Conservation (phyloP, 2,888 invertebrate species). For the Oeneis ivallda region DNA sequence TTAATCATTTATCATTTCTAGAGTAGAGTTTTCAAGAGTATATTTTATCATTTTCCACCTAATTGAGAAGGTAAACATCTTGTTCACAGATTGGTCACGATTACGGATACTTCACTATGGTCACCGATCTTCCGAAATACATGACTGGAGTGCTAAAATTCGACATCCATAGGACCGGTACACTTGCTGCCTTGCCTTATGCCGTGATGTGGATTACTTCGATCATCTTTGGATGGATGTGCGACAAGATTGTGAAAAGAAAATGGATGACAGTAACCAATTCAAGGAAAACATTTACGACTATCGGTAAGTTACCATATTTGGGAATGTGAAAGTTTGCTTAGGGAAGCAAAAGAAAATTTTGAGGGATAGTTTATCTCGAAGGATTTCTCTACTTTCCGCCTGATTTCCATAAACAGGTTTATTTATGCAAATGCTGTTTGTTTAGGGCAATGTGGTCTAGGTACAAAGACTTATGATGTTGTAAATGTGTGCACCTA, state of each 20-base stretch:
- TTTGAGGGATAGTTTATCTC: neutral
- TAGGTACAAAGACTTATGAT: too few relatives aligned
- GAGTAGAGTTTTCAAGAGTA: too few relatives aligned
- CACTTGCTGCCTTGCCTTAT: constrained; percentile 84
- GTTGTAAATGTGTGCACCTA: too few relatives aligned
- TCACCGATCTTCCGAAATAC: constrained; percentile 86
- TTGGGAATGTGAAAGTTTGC: neutral
- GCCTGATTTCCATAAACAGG: neutral
- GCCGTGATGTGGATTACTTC: constrained; percentile 85
- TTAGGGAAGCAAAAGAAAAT: neutral
- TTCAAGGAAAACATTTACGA: constrained; percentile 85
- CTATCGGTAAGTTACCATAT: constrained; percentile 78
- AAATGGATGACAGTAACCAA: constrained; percentile 79
- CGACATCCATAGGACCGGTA: constrained; percentile 83
- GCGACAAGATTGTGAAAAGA: constrained; percentile 85
- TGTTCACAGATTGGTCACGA: constrained; percentile 64
- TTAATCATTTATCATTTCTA: too few relatives aligned
- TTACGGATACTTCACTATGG: constrained; percentile 87
- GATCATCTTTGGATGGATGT: constrained; percentile 83
- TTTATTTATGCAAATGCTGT: neutral
- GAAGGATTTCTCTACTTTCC: neutral
- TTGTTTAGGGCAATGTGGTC: too few relatives aligned
- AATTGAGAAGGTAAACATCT: constrained; percentile 20
- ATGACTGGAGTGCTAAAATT: constrained; percentile 86
- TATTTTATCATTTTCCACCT: constrained; percentile 7